Base-by-base conservation (phyloP, 2,888 invertebrate genomes). In the Melanostoma mellinum region DNA sequence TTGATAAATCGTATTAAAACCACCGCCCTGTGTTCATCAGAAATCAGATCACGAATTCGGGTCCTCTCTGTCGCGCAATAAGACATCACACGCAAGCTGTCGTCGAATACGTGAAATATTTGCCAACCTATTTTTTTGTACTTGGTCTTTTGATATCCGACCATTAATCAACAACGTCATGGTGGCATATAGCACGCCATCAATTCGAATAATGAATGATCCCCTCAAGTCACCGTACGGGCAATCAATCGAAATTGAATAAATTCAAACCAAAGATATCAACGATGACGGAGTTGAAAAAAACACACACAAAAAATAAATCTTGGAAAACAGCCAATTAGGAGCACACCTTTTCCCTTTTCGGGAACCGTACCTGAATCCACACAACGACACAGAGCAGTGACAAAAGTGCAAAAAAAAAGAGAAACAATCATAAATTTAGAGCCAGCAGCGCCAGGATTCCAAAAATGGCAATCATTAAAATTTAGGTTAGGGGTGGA, bases 291-390 rank as follows among this genome's bases (percentile, higher is more conserved):
- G 20, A 20, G 20, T 20, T 20, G 42, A 52, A 40, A 56, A 30
- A 32, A 20, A 65, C 65, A 50, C 6, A 4, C 8, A 10, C 9
- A 4, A 40, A 33, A 67, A 44, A 52, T 20, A 77, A 46, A 56
- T 78, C 78, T 74, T 84, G 82, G 82, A 67, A 74, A 74, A 78
- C 74, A 84, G 82, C 82, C 82, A 84, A 84, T 84, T 84, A 84
- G 82, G 65, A 73, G 69, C 82, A 78, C 82, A 84, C 82, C 82
- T 84, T 68, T 78, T 78, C 58, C 78, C 82, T 78, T 78, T 78
- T 84, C 78, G 69, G 82, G 63, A 38, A 50, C 44, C 48, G n/a
- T 50, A 65, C 69, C 63, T 53, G 53, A 56, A 44, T 40, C 6
- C 20, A 5, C 9, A 8, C 4, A 5, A 52, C n/a, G 68, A 40